Base-by-base conservation (phyloP, 2,797 vertebrate species). In the Muraenolepis orangiensis region DNA sequence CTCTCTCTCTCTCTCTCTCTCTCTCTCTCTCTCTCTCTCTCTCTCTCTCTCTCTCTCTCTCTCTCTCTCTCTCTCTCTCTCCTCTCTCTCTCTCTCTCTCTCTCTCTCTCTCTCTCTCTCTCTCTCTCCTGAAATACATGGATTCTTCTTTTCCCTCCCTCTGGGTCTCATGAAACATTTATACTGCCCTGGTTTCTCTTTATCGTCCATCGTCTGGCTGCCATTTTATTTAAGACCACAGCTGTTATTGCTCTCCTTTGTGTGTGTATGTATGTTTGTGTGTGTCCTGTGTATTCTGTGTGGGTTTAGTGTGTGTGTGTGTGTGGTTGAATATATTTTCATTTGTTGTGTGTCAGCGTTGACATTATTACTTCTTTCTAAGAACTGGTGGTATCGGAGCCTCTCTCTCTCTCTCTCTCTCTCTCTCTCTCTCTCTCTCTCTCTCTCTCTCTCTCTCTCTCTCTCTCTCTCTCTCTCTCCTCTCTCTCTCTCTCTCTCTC, bases 281-380 rank as follows among this genome's bases (percentile, higher is more conserved):
- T 46, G 16, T 75, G 80, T 80, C 4, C 76, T 86, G 57, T 66
- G 72, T 66, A 18, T 69, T n/a, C 30, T 69, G 16, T 69, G 68
- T 69, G n/a, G n/a, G 40, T 46, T 46, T 1, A 46, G 40, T 46
- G 66, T 73, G 36, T 72, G 34, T 64, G 67, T 61, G 66, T 51
- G 40, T 51, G 72, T 51, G 73, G 46, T 66, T 69, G 73, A 31
- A 40, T 69, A 40, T 40, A 18, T 75, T 81, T 79, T 6, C 77
- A 80, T 85, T 6, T 40, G 1, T 4, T 64, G 57, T 64, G n/a
- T 64, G 57, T 64, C 40, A 16, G 16, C 42, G 4, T n/a, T 23
- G 51, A 23, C 57, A 46, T 18, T 46, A 14, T 18, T 38, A 12
- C 40, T 46, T 46, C 16, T 46, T 46, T 46, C 40, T 46, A 46